These are phyloP conservation scores for Acleris laterana DNA, from an alignment of 2,888 invertebrate genomes.

Conservation along the genomic window DNA sequence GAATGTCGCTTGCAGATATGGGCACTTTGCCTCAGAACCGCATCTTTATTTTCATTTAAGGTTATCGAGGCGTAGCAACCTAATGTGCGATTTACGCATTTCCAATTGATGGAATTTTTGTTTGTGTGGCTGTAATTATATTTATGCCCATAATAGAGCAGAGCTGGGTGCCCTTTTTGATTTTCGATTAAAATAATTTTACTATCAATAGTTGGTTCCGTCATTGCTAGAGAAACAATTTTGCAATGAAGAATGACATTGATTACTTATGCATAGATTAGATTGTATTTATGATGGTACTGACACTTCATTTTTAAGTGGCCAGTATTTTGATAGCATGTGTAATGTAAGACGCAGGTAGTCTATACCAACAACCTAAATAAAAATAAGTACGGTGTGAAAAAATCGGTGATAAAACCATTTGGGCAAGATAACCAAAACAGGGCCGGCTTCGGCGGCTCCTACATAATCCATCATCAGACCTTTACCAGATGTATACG, in stretches of 20 bases:
- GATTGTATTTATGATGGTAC: too few species aligned
- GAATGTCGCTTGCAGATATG: too few species aligned
- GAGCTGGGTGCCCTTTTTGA: background rate
- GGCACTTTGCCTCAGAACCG: slow-evolving; percentile 1
- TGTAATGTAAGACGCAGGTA: too few species aligned
- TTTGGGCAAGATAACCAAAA: background rate
- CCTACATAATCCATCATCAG: too few species aligned
- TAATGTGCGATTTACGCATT: background rate
- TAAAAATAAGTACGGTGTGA: too few species aligned
- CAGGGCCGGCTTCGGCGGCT: too few species aligned
- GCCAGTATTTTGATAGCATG: background rate
- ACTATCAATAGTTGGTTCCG: background rate
- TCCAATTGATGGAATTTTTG: background rate
- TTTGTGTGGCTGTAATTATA: background rate
- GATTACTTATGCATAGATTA: too few species aligned
- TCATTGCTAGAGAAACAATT: background rate
- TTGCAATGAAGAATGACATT: background rate
- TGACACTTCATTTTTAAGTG: slow-evolving; percentile 3
- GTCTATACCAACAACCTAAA: too few species aligned
- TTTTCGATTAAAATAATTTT: too few species aligned
- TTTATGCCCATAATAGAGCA: background rate
- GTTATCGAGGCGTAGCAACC: slow-evolving; percentile 7
- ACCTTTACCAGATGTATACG: too few species aligned
- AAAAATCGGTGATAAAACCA: background rate
- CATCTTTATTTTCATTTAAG: slow-evolving; percentile 7